Base-by-base conservation (phyloP, 2,888 invertebrate species). In the Pachycephus smyrnensis region DNA sequence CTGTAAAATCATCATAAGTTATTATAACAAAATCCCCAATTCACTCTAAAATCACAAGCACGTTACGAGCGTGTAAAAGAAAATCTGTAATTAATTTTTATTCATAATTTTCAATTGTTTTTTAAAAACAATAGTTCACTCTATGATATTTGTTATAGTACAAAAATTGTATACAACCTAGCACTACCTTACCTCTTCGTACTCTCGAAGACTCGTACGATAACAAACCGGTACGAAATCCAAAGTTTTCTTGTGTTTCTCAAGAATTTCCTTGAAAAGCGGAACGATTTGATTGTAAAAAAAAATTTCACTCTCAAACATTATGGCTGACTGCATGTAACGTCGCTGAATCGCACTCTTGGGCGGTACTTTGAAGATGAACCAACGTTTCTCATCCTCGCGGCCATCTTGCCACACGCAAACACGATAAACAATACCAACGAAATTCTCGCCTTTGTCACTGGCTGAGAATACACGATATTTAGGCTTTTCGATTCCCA, bases 231-330 rank as follows among this genome's bases (percentile, higher is more conserved):
- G 82, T 68, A 83, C 40, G 37, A 75, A 33, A 11, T 77, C 69
- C 0, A 81, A 11, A 1, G 69, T 36, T 12, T 74, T 73, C 3
- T 69, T 75, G 36, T 76, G 68, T 6, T 68, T 73, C 2, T 73
- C 35, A 3, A 77, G 12, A 0, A 81, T 74, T 32, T 83, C 69
- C 12, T 78, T 55, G 68, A 84, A 86, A 12, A 81, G 30, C 1
- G 83, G 81, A 6, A 82, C n/a, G 1, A 85, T 23, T 6, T 76
- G 73, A 4, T 76, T 75, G 75, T 83, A 84, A 55, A 84, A 85
- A 12, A 55, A 75, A 1, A 83, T 77, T 77, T 86, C 86, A 1
- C 80, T 82, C 0, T 79, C 40, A n/a, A 85, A 86, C 35, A 86
- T 55, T 12, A 12, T 36, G 1, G 36, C 69, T 4, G 36, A 4